Evolutionary conservation across 2,888 invertebrate species (phyloP).

Genomic region (Glyphotaelius pellucidus): DNA sequence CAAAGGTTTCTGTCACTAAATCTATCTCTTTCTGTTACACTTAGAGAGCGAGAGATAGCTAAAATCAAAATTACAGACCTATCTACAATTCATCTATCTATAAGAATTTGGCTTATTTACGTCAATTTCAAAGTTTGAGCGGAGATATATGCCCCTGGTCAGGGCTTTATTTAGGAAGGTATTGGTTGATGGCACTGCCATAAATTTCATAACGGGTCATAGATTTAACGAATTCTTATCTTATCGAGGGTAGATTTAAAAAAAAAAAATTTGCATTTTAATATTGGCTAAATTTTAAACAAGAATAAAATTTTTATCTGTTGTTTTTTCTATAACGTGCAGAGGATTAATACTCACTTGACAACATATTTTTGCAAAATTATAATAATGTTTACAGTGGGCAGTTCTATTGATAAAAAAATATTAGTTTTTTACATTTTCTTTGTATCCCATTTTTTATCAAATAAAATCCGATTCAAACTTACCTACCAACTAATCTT

Average conservation of each 20-base stretch:
- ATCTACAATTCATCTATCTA: too few relatives aligned
- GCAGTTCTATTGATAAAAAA: not conserved
- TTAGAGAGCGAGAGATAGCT: too few relatives aligned
- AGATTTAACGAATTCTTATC: not conserved
- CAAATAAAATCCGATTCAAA: not conserved
- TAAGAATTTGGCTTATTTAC: too few relatives aligned
- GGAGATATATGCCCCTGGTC: too few relatives aligned
- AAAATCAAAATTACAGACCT: too few relatives aligned
- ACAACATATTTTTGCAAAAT: not conserved
- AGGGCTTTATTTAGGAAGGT: not conserved
- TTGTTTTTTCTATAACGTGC: not conserved
- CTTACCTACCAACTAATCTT: not conserved
- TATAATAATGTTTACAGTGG: not conserved
- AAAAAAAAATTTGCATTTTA: too few relatives aligned
- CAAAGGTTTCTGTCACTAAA: too few relatives aligned
- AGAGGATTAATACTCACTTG: not conserved
- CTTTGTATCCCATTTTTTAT: not conserved
- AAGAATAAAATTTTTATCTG: not conserved
- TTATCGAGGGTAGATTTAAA: not conserved
- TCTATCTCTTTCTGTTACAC: too few relatives aligned
- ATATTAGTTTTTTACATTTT: not conserved
- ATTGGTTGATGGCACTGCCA: not conserved
- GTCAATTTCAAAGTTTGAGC: too few relatives aligned
- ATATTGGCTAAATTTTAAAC: too few relatives aligned
- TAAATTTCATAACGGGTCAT: not conserved